These are phyloP conservation scores for Piprites chloris DNA, from an alignment of 2,113 vertebrate genomes.

Conservation along the genomic window DNA sequence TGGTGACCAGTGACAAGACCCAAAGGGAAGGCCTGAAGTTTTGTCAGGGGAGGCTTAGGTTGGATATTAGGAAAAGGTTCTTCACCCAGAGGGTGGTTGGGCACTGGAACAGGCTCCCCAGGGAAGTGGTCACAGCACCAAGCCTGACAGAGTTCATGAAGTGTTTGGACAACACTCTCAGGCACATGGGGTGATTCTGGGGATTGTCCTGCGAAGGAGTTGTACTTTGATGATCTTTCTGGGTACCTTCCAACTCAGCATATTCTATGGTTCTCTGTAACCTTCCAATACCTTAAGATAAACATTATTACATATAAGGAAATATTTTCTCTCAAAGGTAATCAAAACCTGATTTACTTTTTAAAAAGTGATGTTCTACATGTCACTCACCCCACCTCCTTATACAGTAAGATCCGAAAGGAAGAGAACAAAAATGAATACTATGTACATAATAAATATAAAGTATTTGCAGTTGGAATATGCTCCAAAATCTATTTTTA, in stretches of 20 bases:
- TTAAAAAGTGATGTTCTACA: background rate
- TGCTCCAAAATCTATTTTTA: background rate
- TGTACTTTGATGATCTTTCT: background rate
- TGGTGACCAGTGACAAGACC: background rate
- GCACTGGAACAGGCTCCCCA: background rate
- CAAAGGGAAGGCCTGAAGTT: rapidly evolving
- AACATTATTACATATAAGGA: background rate
- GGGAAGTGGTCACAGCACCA: background rate
- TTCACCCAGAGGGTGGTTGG: rapidly evolving
- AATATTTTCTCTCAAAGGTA: background rate
- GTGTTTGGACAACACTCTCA: background rate
- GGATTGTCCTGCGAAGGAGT: background rate
- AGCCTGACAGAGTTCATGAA: background rate
- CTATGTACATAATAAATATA: background rate
- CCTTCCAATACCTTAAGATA: background rate
- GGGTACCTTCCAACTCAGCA: too few relatives aligned
- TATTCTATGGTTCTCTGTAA: background rate
- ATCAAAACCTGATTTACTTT: background rate
- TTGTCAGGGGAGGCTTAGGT: background rate
- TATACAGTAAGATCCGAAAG: background rate
- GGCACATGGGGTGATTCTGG: background rate
- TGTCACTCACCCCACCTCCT: rapidly evolving
- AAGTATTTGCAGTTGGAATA: background rate
- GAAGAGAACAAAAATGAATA: background rate
- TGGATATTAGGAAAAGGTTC: background rate